phyloP scores from a whole-genome alignment of 2,113 vertebrate genomes.

The Mesembrinibis cayennensis region DNA sequence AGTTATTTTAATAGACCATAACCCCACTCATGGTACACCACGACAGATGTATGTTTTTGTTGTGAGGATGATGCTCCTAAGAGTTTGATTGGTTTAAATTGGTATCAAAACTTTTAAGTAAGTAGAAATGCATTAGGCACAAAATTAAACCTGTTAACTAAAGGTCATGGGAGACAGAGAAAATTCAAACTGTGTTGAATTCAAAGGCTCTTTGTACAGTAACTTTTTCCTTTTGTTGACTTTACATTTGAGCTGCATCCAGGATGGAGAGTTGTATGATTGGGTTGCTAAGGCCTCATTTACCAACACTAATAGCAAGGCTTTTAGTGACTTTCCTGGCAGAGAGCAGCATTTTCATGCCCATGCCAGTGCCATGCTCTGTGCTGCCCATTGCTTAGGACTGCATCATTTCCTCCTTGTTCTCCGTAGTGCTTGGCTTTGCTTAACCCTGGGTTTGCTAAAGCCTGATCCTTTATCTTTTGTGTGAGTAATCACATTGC shows the following conservation, averaged over 20 bases:
- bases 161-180: background rate
- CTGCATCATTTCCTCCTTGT: background rate
- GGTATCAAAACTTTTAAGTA: background rate
- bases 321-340: background rate
- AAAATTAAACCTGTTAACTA: background rate
- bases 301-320: background rate
- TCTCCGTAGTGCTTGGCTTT: background rate
- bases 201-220: background rate
- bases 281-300: background rate
- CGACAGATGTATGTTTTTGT: background rate
- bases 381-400: background rate
- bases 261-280: background rate
- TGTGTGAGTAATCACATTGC: background rate
- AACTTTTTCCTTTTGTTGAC: background rate
- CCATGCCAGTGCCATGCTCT: background rate
- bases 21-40: background rate
- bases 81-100: background rate
- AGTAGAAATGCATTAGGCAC: background rate
- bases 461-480: background rate
- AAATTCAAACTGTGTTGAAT: background rate
- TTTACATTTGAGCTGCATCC: background rate
- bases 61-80: background rate
- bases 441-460: background rate
- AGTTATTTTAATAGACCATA: background rate
- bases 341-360: background rate